phyloP scores from a whole-genome alignment of 1,140 invertebrate genomes.

The Drosophila lacertosa region DNA sequence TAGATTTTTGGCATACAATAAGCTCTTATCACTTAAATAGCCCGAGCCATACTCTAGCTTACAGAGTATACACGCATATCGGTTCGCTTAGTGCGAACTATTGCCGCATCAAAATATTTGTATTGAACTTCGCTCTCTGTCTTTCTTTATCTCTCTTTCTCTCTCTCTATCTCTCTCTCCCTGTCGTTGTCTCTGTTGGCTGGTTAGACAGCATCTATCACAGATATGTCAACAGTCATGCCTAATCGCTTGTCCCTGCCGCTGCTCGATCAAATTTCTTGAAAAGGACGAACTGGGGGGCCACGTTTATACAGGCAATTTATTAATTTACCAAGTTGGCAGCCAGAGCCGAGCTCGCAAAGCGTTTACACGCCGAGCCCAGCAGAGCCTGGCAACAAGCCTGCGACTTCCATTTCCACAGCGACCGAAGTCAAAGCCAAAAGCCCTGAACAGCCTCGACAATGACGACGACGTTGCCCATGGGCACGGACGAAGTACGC shows the following conservation, averaged over 20 bases:
- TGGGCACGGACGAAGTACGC: neutral
- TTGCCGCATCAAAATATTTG: too few relatives aligned
- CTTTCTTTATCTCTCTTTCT: too few relatives aligned
- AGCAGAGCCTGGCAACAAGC: conserved; percentile 27
- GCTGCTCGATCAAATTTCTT: conserved; percentile 65
- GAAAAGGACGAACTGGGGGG: conserved; percentile 58
- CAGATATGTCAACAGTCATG: conserved; percentile 37
- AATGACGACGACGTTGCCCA: conserved; percentile 30
- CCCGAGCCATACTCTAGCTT: too few relatives aligned
- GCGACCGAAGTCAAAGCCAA: conserved; percentile 38
- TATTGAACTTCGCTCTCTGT: neutral
- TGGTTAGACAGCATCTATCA: conserved; percentile 53
- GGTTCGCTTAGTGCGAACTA: too few relatives aligned
- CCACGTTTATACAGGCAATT: conserved; percentile 74
- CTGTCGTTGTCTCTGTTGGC: neutral
- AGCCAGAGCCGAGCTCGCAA: conserved; percentile 47
- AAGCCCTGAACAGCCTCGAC: conserved; percentile 24
- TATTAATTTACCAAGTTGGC: conserved; percentile 72
- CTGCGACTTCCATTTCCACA: conserved; percentile 1
- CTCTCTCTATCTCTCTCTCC: neutral
- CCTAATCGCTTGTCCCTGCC: conserved; percentile 33
- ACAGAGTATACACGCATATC: too few relatives aligned
- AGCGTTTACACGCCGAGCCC: conserved; percentile 62
- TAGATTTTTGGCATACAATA: neutral
- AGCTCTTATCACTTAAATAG: neutral